Conservation (phyloP, 2,113 vertebrate genomes). For the Hemicordylus capensis region DNA sequence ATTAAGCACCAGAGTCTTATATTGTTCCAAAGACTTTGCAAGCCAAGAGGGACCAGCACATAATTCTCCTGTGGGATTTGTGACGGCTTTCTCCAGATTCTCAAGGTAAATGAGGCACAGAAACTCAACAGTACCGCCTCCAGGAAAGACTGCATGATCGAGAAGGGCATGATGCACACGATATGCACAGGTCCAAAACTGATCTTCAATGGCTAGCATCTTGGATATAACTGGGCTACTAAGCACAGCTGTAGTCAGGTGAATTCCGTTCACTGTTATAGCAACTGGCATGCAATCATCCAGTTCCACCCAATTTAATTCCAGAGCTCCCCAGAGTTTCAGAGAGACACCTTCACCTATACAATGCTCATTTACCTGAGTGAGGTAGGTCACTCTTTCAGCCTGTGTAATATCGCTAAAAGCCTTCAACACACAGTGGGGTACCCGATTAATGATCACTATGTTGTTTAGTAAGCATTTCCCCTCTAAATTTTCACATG, state of each 20-base stretch:
- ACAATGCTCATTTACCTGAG: constrained; percentile 75
- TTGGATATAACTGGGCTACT: constrained; percentile 74
- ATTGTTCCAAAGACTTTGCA: constrained; percentile 27
- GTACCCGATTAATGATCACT: constrained; percentile 77
- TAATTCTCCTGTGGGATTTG: neutral
- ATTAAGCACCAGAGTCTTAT: constrained; percentile 72
- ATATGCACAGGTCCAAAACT: constrained; percentile 85
- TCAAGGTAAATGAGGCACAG: constrained; percentile 82
- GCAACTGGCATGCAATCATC: constrained; percentile 55
- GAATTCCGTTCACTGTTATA: constrained; percentile 56
- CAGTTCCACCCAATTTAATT: constrained; percentile 14
- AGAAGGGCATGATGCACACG: constrained; percentile 81
- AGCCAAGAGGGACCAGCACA: constrained; percentile 37
- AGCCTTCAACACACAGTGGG: constrained; percentile 63
- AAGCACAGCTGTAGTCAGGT: constrained; percentile 82
- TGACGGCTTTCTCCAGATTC: constrained; percentile 40
- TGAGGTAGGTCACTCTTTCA: constrained; percentile 78
- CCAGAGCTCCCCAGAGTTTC: constrained; percentile 66
- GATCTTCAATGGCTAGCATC: constrained; percentile 81
- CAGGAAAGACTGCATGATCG: constrained; percentile 83
- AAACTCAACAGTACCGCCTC: constrained; percentile 84
- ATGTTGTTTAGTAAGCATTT: constrained; percentile 64
- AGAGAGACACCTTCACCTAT: constrained; percentile 73
- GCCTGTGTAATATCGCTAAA: constrained; percentile 76
- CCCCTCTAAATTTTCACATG: constrained; percentile 69